Base-by-base conservation (phyloP, 2,888 invertebrate species). In the Xestobium rufovillosum region DNA sequence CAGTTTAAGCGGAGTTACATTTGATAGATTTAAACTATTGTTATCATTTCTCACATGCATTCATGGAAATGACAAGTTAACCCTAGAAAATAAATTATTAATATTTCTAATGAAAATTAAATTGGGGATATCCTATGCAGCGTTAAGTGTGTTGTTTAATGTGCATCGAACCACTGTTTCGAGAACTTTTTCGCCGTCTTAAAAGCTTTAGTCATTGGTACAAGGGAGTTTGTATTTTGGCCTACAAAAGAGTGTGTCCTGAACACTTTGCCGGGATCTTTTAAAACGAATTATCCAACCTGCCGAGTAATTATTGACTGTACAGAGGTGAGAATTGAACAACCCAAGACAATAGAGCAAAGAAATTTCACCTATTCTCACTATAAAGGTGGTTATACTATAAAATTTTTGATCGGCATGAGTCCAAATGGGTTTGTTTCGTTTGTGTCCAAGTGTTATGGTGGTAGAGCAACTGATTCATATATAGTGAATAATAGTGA, bases 281-380 rank as follows among this genome's bases (percentile, higher is more conserved):
- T 34, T 13, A 27, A 28, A 14, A 27, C 13, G n/a, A 10, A 34
- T 34, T 11, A 34, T 17, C 33, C 33, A 25, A 36, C 31, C 28
- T 28, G 32, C n/a, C 14, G 39, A 10, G 39, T 17, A 4, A 36
- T 39, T 16, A 28, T 36, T 13, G 40, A 40, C 25, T 40, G 40
- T 26, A 36, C 36, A 9, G 40, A 40, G 23, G 4, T 40, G 1
- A n/a, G 10, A 8, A 16, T 14, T 3, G 32, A 35, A 3, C 25
- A 26, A 19, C 40, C 33, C 2, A 9, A 29, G 14, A 16, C 8
- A 2, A 27, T 32, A 4, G 28, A 16, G 19, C 15, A 36, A 30
- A n/a, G 11, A 13, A 15, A 13, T 11, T 36, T 30, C 13, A 31
- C 27, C 23, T 36, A 36, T 16, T 36, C 36, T 11, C n/a, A 10